phyloP scores from a whole-genome alignment of 2,888 invertebrate genomes.

The Nomada lathburiana region DNA sequence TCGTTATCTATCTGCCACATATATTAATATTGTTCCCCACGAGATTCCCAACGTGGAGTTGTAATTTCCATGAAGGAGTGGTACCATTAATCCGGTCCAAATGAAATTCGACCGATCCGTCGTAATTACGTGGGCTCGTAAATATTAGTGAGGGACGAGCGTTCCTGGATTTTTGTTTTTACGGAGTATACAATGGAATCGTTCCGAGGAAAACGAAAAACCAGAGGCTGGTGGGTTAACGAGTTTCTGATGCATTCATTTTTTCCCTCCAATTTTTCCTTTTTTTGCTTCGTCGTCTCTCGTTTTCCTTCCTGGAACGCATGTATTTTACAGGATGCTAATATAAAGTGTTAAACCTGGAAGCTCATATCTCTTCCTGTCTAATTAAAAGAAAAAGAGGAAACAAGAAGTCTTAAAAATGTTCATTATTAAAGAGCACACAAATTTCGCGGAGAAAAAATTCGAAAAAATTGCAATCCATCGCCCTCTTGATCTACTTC shows the following conservation, averaged over 20 bases:
- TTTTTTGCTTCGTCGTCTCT: background rate
- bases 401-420: too few species aligned
- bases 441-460: background rate
- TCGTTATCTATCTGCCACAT: too few species aligned
- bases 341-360: too few species aligned
- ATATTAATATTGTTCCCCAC: too few species aligned
- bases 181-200: constrained; percentile 1
- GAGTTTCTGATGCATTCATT: constrained; percentile 14
- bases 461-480: background rate
- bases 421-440: too few species aligned
- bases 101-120: constrained; percentile 12
- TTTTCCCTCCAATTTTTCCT: background rate
- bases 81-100: constrained; percentile 10
- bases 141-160: background rate
- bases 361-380: too few species aligned
- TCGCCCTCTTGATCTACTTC: background rate
- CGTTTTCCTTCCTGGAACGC: background rate
- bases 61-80: constrained; percentile 14
- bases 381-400: too few species aligned
- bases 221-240: background rate
- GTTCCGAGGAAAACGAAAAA: constrained; percentile 4
- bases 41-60: background rate
- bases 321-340: too few species aligned
- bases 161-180: background rate
- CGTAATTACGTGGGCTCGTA: too few species aligned